These are phyloP conservation scores for Heliothis subflexa DNA, from an alignment of 1,140 invertebrate species.

Conservation along the genomic window DNA sequence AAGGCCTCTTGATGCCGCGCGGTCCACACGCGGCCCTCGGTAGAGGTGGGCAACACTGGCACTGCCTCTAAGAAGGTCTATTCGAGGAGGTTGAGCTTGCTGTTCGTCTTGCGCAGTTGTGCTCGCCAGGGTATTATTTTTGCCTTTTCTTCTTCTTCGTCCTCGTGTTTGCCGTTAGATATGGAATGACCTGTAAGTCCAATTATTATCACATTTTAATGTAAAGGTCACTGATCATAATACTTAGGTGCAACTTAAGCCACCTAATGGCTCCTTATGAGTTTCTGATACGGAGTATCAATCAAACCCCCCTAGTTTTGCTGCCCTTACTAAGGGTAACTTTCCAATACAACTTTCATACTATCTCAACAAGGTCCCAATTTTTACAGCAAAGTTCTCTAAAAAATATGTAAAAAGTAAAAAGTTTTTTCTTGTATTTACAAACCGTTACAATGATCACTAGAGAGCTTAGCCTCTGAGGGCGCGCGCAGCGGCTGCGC, in stretches of 20 bases:
- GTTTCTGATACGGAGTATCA: too few relatives aligned
- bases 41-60: slow-evolving; percentile 7
- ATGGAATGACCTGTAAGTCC: slow-evolving; percentile 71
- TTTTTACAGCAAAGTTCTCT: too few relatives aligned
- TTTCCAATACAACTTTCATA: too few relatives aligned
- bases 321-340: too few relatives aligned
- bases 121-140: slow-evolving; percentile 95
- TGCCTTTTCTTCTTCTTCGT: slow-evolving; percentile 88
- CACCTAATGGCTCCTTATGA: too few relatives aligned
- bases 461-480: slow-evolving; percentile 79
- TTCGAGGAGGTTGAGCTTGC: slow-evolving; percentile 92
- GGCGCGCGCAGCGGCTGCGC: slow-evolving; percentile 68
- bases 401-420: too few relatives aligned
- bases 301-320: too few relatives aligned
- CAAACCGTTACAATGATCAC: slow-evolving; percentile 76
- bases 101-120: slow-evolving; percentile 95
- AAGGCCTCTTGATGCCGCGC: slow-evolving; percentile 8
- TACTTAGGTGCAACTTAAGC: too few relatives aligned
- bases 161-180: slow-evolving; percentile 82
- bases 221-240: too few relatives aligned
- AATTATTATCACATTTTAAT: not conserved
- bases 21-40: slow-evolving; percentile 17
- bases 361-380: too few relatives aligned
- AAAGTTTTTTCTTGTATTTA: not conserved
- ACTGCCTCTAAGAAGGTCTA: slow-evolving; percentile 68